phyloP scores from a whole-genome alignment of 2,113 vertebrate genomes.

The Oenanthe oenanthe region DNA sequence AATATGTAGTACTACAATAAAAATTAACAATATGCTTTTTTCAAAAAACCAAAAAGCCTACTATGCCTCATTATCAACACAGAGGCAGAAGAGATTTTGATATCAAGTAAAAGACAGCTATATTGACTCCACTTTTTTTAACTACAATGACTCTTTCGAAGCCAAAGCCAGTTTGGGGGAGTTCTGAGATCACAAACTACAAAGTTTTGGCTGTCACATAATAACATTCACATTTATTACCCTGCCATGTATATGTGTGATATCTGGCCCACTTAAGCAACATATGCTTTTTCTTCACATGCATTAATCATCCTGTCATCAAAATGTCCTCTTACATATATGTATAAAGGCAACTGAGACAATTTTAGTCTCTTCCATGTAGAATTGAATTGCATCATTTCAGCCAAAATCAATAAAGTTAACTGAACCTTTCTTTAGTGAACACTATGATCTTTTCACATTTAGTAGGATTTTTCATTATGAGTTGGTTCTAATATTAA shows the following conservation, averaged over 20 bases:
- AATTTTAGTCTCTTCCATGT: background rate
- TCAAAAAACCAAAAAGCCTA: background rate
- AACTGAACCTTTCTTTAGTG: background rate
- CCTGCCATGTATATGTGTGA: background rate
- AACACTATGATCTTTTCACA: background rate
- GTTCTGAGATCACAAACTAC: background rate
- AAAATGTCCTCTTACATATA: background rate
- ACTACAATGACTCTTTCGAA: background rate
- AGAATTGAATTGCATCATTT: background rate
- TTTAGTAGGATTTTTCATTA: background rate
- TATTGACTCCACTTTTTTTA: background rate
- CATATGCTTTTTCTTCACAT: background rate
- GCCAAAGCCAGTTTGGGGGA: background rate
- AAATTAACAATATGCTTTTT: background rate
- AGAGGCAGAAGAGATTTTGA: background rate
- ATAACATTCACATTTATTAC: background rate
- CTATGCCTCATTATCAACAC: background rate
- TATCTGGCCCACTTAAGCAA: background rate
- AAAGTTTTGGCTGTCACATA: background rate
- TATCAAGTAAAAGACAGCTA: background rate
- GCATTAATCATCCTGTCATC: background rate
- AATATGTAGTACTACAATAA: background rate
- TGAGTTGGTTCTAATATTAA: background rate
- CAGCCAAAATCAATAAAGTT: background rate
- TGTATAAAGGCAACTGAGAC: background rate